phyloP scores from a whole-genome alignment of 2,113 vertebrate genomes.

The Ptyas mucosa region DNA sequence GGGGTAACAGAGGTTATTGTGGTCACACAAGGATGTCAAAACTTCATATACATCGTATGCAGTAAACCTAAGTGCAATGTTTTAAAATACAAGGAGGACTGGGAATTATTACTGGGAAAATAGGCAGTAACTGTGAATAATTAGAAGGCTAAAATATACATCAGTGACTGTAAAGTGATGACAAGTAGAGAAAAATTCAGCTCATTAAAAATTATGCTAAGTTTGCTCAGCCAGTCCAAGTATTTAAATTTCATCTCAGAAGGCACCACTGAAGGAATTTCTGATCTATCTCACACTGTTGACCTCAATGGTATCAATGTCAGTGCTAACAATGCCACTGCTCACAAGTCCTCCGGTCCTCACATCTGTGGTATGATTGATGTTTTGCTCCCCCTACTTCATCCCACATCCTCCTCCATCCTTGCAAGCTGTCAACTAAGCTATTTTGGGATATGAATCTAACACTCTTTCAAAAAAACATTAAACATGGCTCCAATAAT shows the following conservation, averaged over 20 bases:
- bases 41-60: background rate
- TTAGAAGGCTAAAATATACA: constrained; percentile 17
- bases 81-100: constrained; percentile 53
- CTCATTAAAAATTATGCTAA: background rate
- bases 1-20: constrained; percentile 42
- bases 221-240: background rate
- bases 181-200: background rate
- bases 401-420: background rate
- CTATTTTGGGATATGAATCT: background rate
- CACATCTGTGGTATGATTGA: background rate
- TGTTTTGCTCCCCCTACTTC: background rate
- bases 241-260: background rate
- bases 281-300: background rate
- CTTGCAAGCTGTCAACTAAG: background rate
- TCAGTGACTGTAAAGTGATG: constrained; percentile 39
- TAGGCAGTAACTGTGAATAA: constrained; percentile 50
- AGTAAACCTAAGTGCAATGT: constrained; percentile 43
- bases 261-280: background rate
- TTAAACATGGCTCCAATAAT: background rate
- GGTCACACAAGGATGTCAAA: constrained; percentile 47
- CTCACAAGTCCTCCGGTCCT: background rate
- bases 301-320: background rate
- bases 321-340: background rate
- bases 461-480: background rate
- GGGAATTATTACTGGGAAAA: constrained; percentile 36